These are phyloP conservation scores for Sinelater perroti DNA, from an alignment of 2,888 invertebrate species.

Conservation along the genomic window DNA sequence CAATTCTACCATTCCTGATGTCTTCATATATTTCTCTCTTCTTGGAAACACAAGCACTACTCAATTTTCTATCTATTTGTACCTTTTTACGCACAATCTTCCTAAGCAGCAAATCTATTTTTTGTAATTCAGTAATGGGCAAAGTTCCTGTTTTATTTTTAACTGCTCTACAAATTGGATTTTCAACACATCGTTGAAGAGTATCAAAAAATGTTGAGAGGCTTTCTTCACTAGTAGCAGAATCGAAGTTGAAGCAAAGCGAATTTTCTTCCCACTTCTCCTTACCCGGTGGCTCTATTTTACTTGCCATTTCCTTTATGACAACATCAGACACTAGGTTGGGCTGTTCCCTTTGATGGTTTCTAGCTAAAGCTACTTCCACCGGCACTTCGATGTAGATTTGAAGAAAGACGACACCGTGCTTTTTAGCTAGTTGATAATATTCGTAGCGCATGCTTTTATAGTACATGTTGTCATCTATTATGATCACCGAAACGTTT, in stretches of 20 bases:
- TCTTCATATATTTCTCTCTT: slow-evolving; percentile 32
- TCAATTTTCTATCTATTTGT: slow-evolving; percentile 20
- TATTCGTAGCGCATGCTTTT: slow-evolving; percentile 41
- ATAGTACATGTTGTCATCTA: slow-evolving; percentile 43
- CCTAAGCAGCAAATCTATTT: slow-evolving; percentile 38
- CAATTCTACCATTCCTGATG: slow-evolving; percentile 29
- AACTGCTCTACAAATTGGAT: slow-evolving; percentile 16
- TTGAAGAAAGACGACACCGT: slow-evolving; percentile 36
- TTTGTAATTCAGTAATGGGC: slow-evolving; percentile 28
- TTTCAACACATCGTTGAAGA: slow-evolving; percentile 24
- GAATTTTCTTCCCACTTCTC: slow-evolving; percentile 29
- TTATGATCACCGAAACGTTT: slow-evolving; percentile 16
- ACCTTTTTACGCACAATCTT: slow-evolving; percentile 37
- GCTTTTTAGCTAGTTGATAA: slow-evolving; percentile 31
- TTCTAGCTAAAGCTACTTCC: slow-evolving; percentile 33
- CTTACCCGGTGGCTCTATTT: slow-evolving; percentile 32
- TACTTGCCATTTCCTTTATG: slow-evolving; percentile 33
- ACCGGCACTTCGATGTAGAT: slow-evolving; percentile 36
- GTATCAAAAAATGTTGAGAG: slow-evolving; percentile 19
- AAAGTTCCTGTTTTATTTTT: slow-evolving; percentile 2
- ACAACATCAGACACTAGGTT: slow-evolving; percentile 26
- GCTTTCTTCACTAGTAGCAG: slow-evolving; percentile 11
- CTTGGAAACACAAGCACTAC: slow-evolving; percentile 18
- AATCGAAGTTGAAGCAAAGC: slow-evolving; percentile 25
- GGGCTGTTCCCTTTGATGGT: slow-evolving; percentile 23